These are phyloP conservation scores for Drosophila merina DNA, from an alignment of 2,888 invertebrate genomes.

Conservation along the genomic window DNA sequence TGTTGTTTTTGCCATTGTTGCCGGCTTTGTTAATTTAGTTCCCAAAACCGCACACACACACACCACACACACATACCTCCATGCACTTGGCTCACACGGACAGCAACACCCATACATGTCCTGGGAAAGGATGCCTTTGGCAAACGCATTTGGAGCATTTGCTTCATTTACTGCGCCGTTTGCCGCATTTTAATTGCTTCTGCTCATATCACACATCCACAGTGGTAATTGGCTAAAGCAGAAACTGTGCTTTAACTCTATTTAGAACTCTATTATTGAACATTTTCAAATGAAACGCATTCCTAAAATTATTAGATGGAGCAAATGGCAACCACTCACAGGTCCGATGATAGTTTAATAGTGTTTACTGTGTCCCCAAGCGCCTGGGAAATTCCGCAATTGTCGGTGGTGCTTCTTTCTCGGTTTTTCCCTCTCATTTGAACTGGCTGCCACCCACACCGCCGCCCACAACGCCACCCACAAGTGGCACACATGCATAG, in stretches of 20 bases:
- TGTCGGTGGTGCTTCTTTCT: constrained; percentile 3
- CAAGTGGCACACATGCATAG: constrained; percentile 11
- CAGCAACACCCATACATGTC: constrained; percentile 34
- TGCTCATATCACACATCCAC: constrained; percentile 59
- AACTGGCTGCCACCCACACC: neutral
- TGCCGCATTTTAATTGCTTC: constrained; percentile 80
- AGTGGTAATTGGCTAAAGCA: constrained; percentile 18
- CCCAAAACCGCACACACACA: constrained; percentile 45
- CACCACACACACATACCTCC: constrained; percentile 9
- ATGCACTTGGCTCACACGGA: constrained; percentile 11
- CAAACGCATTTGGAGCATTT: constrained; percentile 78
- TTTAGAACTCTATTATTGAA: neutral
- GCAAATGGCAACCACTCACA: too few species aligned
- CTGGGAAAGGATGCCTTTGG: constrained; percentile 56
- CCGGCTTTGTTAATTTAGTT: constrained; percentile 76
- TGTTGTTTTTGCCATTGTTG: constrained; percentile 7
- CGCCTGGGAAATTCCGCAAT: constrained; percentile 10
- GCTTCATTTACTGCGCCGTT: constrained; percentile 80
- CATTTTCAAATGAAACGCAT: neutral
- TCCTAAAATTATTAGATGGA: neutral
- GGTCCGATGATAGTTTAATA: neutral
- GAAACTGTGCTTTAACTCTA: neutral
- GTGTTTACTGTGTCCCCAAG: constrained; percentile 13
- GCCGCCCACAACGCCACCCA: neutral
- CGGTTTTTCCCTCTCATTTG: constrained; percentile 5